Percentiles rank a stretch among this genome's conserved stretches.
These are phyloP conservation scores for Halocynthia roretzi DNA, from an alignment of 23 tunicate genomes.

Conservation along the genomic window DNA sequence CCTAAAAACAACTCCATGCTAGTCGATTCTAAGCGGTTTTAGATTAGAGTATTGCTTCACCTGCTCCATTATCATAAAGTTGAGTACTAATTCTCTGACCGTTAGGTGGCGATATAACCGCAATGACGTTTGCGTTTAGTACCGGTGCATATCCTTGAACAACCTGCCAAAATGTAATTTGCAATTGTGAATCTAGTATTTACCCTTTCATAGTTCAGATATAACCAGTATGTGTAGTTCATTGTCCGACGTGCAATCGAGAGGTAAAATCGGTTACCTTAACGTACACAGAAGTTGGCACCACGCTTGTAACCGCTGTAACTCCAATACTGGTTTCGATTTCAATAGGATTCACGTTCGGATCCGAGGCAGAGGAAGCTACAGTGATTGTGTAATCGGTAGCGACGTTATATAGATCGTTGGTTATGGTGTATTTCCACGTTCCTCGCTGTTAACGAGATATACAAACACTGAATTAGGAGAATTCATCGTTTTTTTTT, in stretches of 20 bases:
- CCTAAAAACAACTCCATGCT: constrained; percentile 4
- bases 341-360: constrained; percentile 14
- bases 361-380: constrained; percentile 29
- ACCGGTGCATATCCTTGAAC: constrained; percentile 47
- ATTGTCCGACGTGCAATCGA: too few relatives aligned
- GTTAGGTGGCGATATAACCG: constrained; percentile 23
- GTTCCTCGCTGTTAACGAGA: constrained; percentile 12
- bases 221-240: too few relatives aligned
- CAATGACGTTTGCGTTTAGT: constrained; percentile 26
- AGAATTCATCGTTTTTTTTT: too few relatives aligned
- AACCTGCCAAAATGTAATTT: constrained; percentile 3
- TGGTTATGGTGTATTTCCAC: constrained; percentile 30
- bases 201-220: too few relatives aligned
- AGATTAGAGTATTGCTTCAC: constrained; percentile 2
- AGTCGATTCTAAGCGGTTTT: too few relatives aligned
- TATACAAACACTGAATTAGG: neutral
- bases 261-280: constrained; percentile 5
- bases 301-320: constrained; percentile 17
- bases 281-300: constrained; percentile 37
- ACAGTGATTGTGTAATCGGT: constrained; percentile 28
- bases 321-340: constrained; percentile 25
- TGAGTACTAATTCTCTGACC: constrained; percentile 4
- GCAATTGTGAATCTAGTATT: too few relatives aligned
- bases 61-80: constrained; percentile 43
- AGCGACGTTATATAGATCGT: neutral